These are phyloP conservation scores for Sycon ciliatum DNA, from an alignment of 37 sponge, comb jelly and placozoan genomes.

Conservation along the genomic window DNA sequence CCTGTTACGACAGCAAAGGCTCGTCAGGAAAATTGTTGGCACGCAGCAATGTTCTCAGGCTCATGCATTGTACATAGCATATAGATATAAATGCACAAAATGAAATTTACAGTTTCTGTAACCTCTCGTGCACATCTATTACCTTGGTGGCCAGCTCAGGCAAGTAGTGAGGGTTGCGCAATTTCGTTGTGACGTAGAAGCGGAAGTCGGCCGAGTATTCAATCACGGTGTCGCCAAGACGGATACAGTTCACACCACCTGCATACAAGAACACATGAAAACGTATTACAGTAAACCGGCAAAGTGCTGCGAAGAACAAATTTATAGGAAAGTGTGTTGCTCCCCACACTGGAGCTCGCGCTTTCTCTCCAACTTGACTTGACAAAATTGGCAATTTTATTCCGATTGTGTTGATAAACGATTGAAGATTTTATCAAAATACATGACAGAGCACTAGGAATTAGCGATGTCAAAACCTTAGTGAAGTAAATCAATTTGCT, in stretches of 20 bases:
- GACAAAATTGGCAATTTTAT: too few species aligned
- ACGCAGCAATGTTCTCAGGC: too few species aligned
- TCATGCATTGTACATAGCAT: too few species aligned
- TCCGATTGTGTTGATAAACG: too few species aligned
- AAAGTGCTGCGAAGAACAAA: too few species aligned
- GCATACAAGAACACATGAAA: neutral
- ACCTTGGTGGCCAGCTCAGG: slow-evolving; percentile 95
- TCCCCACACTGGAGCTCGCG: too few species aligned
- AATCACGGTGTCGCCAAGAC: slow-evolving; percentile 87
- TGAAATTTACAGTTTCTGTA: neutral
- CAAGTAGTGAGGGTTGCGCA: slow-evolving; percentile 97
- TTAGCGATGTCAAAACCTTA: neutral
- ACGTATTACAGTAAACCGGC: too few species aligned
- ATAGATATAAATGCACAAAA: neutral
- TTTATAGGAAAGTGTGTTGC: too few species aligned
- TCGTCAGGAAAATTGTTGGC: too few species aligned
- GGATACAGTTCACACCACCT: slow-evolving; percentile 90
- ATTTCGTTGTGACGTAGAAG: slow-evolving; percentile 93
- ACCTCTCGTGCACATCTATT: too few species aligned
- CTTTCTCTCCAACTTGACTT: too few species aligned
- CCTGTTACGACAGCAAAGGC: too few species aligned
- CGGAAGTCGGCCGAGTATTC: slow-evolving; percentile 93
- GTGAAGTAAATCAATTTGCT: neutral
- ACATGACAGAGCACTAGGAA: neutral
- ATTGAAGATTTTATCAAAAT: neutral